Percentiles rank a stretch among this genome's conserved stretches.
phyloP scores from a whole-genome alignment of 2,888 invertebrate genomes.

The Tetragnatha montana region DNA sequence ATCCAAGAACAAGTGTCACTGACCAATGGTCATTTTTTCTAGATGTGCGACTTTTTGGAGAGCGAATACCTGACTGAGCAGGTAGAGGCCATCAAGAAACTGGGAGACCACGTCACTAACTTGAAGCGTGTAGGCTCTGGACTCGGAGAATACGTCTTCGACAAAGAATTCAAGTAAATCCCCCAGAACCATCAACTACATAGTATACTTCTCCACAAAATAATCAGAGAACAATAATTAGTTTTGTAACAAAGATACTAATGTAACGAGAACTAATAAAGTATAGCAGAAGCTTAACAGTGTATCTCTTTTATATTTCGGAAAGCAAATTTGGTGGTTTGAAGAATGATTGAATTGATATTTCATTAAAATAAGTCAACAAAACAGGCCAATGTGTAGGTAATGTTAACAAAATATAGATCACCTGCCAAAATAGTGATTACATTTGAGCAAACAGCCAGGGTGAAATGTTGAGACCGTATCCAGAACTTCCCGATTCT shows the following conservation, averaged over 20 bases:
- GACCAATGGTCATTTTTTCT: conserved; percentile 73
- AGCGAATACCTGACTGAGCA: conserved; percentile 83
- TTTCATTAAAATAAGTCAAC: no score
- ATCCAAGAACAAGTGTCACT: neutral
- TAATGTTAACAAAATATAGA: no score
- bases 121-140: conserved; percentile 80
- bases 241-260: neutral
- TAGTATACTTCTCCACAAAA: neutral
- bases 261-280: neutral
- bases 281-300: neutral
- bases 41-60: conserved; percentile 85
- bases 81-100: conserved; percentile 81
- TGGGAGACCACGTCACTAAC: conserved; percentile 80
- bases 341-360: no score
- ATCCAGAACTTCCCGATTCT: no score
- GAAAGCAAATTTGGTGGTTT: no score
- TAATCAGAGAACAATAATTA: neutral
- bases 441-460: no score
- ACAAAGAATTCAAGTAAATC: conserved; percentile 75
- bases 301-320: neutral
- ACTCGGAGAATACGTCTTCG: conserved; percentile 80
- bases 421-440: no score
- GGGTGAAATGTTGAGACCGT: no score
- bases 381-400: no score
- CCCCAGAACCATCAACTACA: neutral